Evolutionary conservation across 2,113 vertebrate species (phyloP).

Genomic region (Macroglossus sobrinus): DNA sequence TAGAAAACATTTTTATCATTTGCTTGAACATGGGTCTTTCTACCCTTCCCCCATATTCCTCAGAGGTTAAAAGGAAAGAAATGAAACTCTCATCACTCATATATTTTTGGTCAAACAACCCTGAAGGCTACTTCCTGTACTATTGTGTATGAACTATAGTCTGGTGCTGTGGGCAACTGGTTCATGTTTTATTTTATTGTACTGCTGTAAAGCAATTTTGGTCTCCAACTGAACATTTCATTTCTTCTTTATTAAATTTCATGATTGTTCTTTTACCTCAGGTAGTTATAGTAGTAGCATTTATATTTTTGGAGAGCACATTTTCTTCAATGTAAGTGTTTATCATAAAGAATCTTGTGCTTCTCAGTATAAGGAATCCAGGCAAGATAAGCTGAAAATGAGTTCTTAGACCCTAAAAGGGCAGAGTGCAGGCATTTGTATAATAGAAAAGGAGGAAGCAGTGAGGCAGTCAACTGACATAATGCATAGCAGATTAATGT

Average conservation of each 20-base stretch:
- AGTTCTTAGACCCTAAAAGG: not conserved
- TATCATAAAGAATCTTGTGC: constrained; percentile 26
- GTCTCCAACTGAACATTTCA: constrained; percentile 69
- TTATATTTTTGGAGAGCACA: constrained; percentile 39
- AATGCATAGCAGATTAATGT: not conserved
- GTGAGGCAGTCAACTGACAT: not conserved
- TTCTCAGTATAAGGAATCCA: not conserved
- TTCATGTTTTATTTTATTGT: constrained; percentile 72
- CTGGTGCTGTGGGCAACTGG: constrained; percentile 38
- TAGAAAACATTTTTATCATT: not conserved
- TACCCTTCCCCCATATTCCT: not conserved
- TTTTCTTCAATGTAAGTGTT: not conserved
- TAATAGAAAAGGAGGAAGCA: not conserved
- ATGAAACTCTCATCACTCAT: constrained; percentile 44
- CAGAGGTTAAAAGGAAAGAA: constrained; percentile 48
- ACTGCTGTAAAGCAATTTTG: constrained; percentile 66
- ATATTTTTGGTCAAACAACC: constrained; percentile 49
- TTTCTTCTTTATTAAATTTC: constrained; percentile 75
- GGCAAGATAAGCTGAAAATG: not conserved
- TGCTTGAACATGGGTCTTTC: not conserved
- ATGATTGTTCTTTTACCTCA: constrained; percentile 52
- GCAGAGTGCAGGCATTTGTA: not conserved
- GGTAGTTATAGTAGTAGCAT: constrained; percentile 38
- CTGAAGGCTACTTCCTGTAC: constrained; percentile 61
- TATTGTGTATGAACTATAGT: constrained; percentile 51